Evolutionary conservation across 2,797 vertebrate species (phyloP).

Genomic region (Eidolon dupreanum): DNA sequence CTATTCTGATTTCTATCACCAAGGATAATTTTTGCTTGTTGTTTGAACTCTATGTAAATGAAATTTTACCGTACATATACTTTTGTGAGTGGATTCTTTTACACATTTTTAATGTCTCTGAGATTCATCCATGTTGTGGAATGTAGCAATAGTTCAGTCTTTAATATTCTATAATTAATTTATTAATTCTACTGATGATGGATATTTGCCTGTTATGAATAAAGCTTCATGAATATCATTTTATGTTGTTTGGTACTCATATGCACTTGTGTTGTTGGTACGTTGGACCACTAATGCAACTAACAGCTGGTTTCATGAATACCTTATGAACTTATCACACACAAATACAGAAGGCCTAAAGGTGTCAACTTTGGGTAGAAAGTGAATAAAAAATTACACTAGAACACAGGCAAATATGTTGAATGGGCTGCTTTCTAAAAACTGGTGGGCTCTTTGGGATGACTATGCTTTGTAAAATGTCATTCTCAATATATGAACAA

Average conservation of each 20-base stretch:
- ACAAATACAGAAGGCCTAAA: not conserved
- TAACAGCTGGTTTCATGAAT: not conserved
- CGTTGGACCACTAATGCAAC: not conserved
- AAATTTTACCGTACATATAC: not conserved
- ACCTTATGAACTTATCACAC: not conserved
- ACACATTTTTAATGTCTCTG: not conserved
- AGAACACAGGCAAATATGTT: not conserved
- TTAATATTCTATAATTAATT: not conserved
- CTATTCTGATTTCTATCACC: not conserved
- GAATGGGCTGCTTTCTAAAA: not conserved
- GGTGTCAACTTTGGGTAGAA: not conserved
- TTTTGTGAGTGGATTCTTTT: not conserved
- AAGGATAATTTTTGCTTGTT: not conserved
- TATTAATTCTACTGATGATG: too few relatives aligned
- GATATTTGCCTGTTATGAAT: not conserved
- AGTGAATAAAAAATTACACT: not conserved
- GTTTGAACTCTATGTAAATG: not conserved
- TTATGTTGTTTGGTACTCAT: not conserved
- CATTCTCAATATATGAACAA: not conserved
- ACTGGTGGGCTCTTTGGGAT: not conserved
- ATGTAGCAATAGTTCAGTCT: too few relatives aligned
- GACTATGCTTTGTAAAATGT: not conserved
- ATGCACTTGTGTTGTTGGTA: not conserved
- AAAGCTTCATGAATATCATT: not conserved
- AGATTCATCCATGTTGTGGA: not conserved